Percentiles rank a stretch among this genome's conserved stretches.
phyloP scores from a whole-genome alignment of 1,140 invertebrate species.

The Caerostris extrusa region DNA sequence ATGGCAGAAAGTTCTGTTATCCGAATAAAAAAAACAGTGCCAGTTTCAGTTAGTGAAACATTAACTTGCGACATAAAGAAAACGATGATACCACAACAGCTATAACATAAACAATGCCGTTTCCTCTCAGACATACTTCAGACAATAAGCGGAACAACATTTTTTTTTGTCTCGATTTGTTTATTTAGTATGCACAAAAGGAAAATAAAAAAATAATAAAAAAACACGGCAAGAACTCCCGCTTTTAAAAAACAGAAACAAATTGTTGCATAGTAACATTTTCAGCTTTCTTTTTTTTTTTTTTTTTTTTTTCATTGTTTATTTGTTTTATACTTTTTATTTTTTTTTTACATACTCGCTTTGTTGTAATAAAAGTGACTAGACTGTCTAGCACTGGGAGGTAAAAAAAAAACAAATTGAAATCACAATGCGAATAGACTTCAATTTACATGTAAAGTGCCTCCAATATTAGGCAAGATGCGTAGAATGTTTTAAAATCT shows the following conservation, averaged over 20 bases:
- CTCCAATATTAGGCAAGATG: not conserved
- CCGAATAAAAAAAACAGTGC: not conserved
- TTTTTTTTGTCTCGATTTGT: slow-evolving; percentile 6
- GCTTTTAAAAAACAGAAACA: not conserved
- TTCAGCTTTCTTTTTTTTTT: not conserved
- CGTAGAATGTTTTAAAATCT: slow-evolving; percentile 21
- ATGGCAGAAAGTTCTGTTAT: not conserved
- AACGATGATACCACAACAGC: not conserved
- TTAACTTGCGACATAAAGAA: not conserved
- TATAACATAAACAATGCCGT: not conserved
- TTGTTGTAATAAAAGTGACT: slow-evolving; percentile 10
- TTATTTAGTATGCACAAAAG: not conserved
- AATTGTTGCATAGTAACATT: slow-evolving; percentile 8
- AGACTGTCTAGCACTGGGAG: not conserved
- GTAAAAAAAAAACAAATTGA: slow-evolving; percentile 3
- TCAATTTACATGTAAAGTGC: slow-evolving; percentile 28
- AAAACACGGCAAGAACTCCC: not conserved
- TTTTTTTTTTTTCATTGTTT: not conserved
- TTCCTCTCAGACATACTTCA: slow-evolving; percentile 22
- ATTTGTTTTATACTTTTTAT: not conserved
- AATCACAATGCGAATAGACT: not conserved
- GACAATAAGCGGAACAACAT: not conserved
- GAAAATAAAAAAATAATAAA: not conserved
- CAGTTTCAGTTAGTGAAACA: not conserved
- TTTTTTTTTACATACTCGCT: not conserved